Evolutionary conservation across 2,113 vertebrate species (phyloP).

Genomic region (Sinocyclocheilus grahami): DNA sequence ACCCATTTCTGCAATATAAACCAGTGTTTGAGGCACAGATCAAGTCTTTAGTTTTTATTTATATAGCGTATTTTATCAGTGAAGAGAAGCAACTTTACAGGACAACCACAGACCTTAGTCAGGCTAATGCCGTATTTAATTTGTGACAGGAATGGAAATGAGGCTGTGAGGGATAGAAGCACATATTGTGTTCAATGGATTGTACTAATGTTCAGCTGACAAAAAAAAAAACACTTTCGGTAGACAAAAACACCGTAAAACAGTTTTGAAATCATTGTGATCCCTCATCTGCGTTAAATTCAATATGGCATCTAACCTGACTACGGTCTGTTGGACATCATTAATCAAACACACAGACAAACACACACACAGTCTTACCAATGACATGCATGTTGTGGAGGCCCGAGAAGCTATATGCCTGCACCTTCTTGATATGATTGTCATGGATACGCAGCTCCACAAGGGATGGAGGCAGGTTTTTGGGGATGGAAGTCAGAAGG

Average conservation of each 20-base stretch:
- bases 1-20: slow-evolving; percentile 75
- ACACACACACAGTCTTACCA: slow-evolving; percentile 63
- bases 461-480: slow-evolving; percentile 76
- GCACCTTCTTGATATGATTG: slow-evolving; percentile 78
- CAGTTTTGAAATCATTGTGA: too few species aligned
- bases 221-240: too few species aligned
- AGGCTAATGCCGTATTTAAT: too few species aligned
- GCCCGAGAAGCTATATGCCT: slow-evolving; percentile 74
- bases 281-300: too few species aligned
- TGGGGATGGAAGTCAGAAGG: slow-evolving; percentile 76
- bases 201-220: too few species aligned
- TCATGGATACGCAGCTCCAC: slow-evolving; percentile 82
- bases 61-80: not conserved
- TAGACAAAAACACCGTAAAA: too few species aligned
- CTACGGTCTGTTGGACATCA: not conserved
- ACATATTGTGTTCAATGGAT: too few species aligned
- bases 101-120: not conserved
- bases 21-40: not conserved
- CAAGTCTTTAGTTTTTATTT: not conserved
- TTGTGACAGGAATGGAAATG: too few species aligned
- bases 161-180: too few species aligned
- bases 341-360: not conserved
- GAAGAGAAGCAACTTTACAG: not conserved
- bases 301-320: too few species aligned
- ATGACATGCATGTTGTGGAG: slow-evolving; percentile 80